A percentile compares a stretch with the other conserved stretches of the same genome.
Evolutionary conservation across 2,797 vertebrate genomes (phyloP).

Genomic region (Hydrocynus forskahlii): DNA sequence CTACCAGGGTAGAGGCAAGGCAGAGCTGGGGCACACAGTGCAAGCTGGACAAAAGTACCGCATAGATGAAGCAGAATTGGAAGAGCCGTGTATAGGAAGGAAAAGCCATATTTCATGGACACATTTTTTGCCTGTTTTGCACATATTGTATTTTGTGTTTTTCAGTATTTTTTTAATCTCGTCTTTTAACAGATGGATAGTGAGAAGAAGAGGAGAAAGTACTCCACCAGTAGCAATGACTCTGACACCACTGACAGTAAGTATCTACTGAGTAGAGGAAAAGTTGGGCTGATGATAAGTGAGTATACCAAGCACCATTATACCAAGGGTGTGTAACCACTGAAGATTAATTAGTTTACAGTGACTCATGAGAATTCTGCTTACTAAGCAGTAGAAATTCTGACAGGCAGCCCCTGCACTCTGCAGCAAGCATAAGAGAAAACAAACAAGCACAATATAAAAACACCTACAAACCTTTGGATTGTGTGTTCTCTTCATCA

Average conservation of each 20-base stretch:
- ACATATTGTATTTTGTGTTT: not conserved
- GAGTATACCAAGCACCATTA: not conserved
- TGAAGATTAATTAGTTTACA: constrained; percentile 40
- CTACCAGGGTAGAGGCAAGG: no score
- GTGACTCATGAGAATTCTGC: not conserved
- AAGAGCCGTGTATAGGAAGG: no score
- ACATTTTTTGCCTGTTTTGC: not conserved
- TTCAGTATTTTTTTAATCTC: not conserved
- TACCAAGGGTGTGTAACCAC: constrained; percentile 23
- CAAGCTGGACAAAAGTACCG: no score
- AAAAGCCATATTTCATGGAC: no score
- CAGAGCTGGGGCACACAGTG: no score
- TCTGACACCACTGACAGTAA: constrained; percentile 98
- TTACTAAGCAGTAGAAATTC: no score
- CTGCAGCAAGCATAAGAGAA: no score
- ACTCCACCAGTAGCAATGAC: constrained; percentile 98
- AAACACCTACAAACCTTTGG: no score
- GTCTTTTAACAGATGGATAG: constrained; percentile 87
- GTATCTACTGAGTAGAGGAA: constrained; percentile 59
- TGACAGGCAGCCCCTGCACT: no score
- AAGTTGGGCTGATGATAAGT: not conserved
- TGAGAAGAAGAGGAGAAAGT: constrained; percentile 95
- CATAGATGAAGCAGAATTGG: no score
- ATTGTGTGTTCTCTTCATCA: no score
- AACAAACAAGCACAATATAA: no score